Percentiles rank a stretch among this genome's conserved stretches.
Evolutionary conservation across 2,888 invertebrate species (phyloP).

Genomic region (Hybos culiciformis): DNA sequence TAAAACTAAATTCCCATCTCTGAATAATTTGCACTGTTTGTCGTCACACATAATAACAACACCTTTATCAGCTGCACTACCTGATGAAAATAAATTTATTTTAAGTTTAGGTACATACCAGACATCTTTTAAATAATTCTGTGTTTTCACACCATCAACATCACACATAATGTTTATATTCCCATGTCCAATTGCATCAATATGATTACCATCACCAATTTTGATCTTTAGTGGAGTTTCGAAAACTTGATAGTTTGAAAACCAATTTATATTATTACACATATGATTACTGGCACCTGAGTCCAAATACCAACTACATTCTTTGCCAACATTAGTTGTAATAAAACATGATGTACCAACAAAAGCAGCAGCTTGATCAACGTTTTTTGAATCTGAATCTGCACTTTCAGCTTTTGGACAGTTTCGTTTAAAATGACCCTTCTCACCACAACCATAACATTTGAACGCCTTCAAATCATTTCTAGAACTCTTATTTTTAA

Average conservation of each 20-base stretch:
- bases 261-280: conserved; percentile 4
- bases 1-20: not conserved
- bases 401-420: not conserved
- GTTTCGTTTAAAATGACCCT: not conserved
- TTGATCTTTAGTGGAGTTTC: not conserved
- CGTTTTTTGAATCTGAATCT: not conserved
- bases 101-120: conserved; percentile 7
- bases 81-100: conserved; percentile 11
- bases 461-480: not conserved
- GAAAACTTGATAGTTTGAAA: not conserved
- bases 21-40: conserved; percentile 4
- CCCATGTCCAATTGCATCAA: conserved; percentile 2
- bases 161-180: conserved; percentile 8
- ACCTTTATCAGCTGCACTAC: conserved; percentile 7
- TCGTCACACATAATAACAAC: conserved; percentile 3
- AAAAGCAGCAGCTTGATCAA: not conserved
- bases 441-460: not conserved
- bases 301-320: conserved; percentile 8
- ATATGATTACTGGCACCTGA: conserved; percentile 11
- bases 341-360: not conserved
- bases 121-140: conserved; percentile 6
- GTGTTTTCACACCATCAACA: conserved; percentile 1
- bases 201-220: conserved; percentile 3
- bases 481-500: not conserved
- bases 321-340: not conserved